Conservation (phyloP, 1,140 invertebrate species). For the Dendroctonus valens region DNA sequence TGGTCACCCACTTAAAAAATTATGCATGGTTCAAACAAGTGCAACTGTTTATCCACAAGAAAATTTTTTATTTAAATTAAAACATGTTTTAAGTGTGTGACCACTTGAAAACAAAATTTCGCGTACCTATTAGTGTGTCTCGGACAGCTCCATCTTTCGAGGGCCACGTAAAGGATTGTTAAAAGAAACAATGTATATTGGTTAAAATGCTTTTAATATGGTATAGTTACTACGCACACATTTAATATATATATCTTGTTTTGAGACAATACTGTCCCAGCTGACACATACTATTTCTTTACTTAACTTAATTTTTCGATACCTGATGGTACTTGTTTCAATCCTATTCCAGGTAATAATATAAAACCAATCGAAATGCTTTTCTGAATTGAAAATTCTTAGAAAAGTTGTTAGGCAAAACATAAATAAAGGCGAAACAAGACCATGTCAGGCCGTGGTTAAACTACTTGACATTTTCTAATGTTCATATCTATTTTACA, state of each 20-base stretch:
- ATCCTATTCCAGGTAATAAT: too few relatives aligned
- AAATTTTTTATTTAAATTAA: not conserved
- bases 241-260: constrained; percentile 41
- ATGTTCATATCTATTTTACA: too few relatives aligned
- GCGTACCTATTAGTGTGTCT: constrained; percentile 26
- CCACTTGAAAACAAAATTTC: constrained; percentile 9
- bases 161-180: constrained; percentile 6
- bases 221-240: constrained; percentile 19
- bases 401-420: too few relatives aligned
- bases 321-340: too few relatives aligned
- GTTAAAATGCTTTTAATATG: constrained; percentile 20
- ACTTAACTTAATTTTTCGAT: not conserved
- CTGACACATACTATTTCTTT: constrained; percentile 43
- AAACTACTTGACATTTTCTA: too few relatives aligned
- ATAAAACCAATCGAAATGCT: too few relatives aligned
- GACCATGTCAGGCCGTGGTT: too few relatives aligned
- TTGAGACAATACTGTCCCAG: constrained; percentile 48
- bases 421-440: too few relatives aligned
- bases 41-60: not conserved
- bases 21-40: not conserved
- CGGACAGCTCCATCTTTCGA: constrained; percentile 7
- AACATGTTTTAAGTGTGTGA: constrained; percentile 6
- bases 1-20: constrained; percentile 14
- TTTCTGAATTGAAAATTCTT: too few relatives aligned
- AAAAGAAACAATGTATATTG: constrained; percentile 18